These are phyloP conservation scores for Tyria jacobaeae DNA, from an alignment of 2,888 invertebrate genomes.

Conservation along the genomic window DNA sequence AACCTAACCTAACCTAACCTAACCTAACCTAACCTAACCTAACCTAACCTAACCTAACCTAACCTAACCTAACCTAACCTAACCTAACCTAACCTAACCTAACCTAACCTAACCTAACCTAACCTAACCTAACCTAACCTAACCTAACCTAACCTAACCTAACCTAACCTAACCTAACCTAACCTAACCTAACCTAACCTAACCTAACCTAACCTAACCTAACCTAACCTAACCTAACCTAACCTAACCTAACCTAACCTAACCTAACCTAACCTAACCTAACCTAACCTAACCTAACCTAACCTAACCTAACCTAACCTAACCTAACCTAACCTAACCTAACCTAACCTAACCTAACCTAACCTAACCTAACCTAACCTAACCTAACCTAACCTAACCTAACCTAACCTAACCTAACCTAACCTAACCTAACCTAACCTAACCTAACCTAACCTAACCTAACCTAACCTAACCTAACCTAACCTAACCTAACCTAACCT, in stretches of 20 bases:
- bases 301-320: constrained; percentile 20
- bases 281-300: constrained; percentile 17
- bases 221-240: constrained; percentile 22
- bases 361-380: constrained; percentile 22
- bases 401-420: constrained; percentile 22
- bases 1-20: constrained; percentile 21
- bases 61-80: constrained; percentile 16
- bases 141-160: constrained; percentile 19
- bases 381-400: constrained; percentile 22
- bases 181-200: constrained; percentile 20
- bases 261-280: constrained; percentile 22
- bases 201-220: constrained; percentile 17
- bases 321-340: constrained; percentile 18
- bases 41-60: constrained; percentile 20
- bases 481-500: constrained; percentile 21
- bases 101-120: constrained; percentile 22
- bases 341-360: constrained; percentile 19
- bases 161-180: constrained; percentile 19
- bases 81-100: constrained; percentile 22
- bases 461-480: constrained; percentile 17
- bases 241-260: constrained; percentile 22
- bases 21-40: constrained; percentile 19
- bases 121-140: constrained; percentile 22
- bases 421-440: constrained; percentile 17
- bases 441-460: constrained; percentile 20